Base-by-base conservation (phyloP, 2,797 vertebrate genomes). In the Champsocephalus esox region DNA sequence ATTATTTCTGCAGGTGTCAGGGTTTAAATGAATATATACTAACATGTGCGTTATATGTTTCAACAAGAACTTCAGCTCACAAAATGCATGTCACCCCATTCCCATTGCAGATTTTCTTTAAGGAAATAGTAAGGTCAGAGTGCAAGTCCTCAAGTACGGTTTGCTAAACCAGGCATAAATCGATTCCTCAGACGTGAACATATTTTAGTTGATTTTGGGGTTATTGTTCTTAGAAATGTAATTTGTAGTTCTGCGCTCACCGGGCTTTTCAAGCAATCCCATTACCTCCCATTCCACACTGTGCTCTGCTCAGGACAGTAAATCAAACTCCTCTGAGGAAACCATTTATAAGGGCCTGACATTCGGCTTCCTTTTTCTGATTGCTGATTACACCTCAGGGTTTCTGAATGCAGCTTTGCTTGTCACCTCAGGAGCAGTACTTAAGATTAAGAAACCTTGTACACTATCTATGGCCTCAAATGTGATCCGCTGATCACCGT, bases 371-470 rank as follows among this genome's bases (percentile, higher is more conserved):
- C 88, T 84, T 81, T 90, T 89, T 91, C 80, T 92, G 88, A 92
- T 92, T 89, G 87, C 87, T 90, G 90, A 94, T 93, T 93, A 91
- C 89, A 90, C 88, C 89, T 92, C 75, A n/a, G 84, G 86, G 86
- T 89, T 89, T 87, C 74, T 91, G 77, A 89, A 82, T 49, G 76
- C 69, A 74, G 78, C 88, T 66, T 70, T 67, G 63, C 81, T 44
- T 45, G 78, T 88, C 89, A 87, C 85, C 87, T 80, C 80, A 71
- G 69, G 80, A 82, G 63, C 61, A 60, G 75, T 46, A n/a, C 75
- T 66, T 80, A 75, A 88, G 77, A 85, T 88, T 81, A 77, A 88
- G 68, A 86, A 90, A 84, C 83, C 82, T 85, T 83, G 85, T 86
- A 75, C 77, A 87, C 88, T 92, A 93, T 92, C 88, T 88, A 54